Conservation (phyloP, 2,888 invertebrate species). For the Scaptomyza caliginosa region DNA sequence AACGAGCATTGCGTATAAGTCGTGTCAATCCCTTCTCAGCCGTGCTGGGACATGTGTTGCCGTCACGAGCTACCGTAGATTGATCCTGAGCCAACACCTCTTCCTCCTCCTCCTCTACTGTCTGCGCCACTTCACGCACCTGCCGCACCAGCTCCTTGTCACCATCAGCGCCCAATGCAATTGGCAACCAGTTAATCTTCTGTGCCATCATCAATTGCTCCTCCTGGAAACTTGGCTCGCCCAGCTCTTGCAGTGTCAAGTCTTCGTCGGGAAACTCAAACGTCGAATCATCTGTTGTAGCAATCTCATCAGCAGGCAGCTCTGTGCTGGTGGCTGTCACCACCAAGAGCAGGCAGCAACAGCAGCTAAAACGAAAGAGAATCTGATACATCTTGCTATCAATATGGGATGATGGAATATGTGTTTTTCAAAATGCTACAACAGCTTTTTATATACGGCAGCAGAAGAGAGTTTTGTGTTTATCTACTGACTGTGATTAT, state of each 20-base stretch:
- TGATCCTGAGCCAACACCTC: neutral
- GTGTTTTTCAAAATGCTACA: conserved; percentile 9
- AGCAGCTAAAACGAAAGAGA: conserved; percentile 28
- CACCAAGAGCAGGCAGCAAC: conserved; percentile 34
- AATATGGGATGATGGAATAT: conserved; percentile 34
- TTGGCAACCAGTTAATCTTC: conserved; percentile 54
- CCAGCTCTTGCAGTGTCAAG: conserved; percentile 15
- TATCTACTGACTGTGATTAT: conserved; percentile 45
- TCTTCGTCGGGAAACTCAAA: conserved; percentile 11
- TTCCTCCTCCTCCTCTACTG: neutral
- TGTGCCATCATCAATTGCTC: conserved; percentile 18
- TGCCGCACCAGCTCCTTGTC: conserved; percentile 13
- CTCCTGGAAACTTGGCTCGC: conserved; percentile 28
- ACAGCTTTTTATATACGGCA: conserved; percentile 53
- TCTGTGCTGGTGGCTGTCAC: conserved; percentile 24
- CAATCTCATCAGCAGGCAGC: conserved; percentile 7
- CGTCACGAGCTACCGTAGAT: conserved; percentile 21
- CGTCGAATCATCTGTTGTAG: neutral
- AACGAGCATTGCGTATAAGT: conserved; percentile 58
- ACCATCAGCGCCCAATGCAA: conserved; percentile 25
- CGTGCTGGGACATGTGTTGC: conserved; percentile 48
- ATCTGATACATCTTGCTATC: conserved; percentile 50
- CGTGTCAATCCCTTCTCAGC: conserved; percentile 59
- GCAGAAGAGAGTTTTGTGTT: conserved; percentile 8
- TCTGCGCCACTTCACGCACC: neutral